Percentiles rank a stretch among this genome's conserved stretches.
Evolutionary conservation across 2,888 invertebrate species (phyloP).

Genomic region (Catotricha subobsoleta): DNA sequence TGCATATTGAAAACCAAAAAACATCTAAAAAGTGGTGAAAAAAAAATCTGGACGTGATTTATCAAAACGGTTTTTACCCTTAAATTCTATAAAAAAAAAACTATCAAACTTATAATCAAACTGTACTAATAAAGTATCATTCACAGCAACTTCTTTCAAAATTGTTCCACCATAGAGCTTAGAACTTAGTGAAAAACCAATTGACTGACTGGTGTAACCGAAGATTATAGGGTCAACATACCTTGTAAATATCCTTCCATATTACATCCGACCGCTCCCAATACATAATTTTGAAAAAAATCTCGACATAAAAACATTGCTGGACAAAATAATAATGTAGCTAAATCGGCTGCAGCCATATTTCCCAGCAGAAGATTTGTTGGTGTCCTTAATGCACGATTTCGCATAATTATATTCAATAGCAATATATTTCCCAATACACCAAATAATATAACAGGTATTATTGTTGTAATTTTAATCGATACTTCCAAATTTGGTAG

Average conservation of each 20-base stretch:
- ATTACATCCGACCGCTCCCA: slow-evolving; percentile 55
- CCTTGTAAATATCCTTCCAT: slow-evolving; percentile 61
- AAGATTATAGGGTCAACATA: no score
- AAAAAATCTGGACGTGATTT: neutral
- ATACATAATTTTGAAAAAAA: slow-evolving; percentile 58
- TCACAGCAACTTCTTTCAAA: no score
- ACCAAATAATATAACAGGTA: slow-evolving; percentile 43
- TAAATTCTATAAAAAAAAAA: slow-evolving; percentile 12
- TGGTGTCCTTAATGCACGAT: slow-evolving; percentile 44
- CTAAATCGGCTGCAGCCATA: slow-evolving; percentile 51
- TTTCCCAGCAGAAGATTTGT: slow-evolving; percentile 58
- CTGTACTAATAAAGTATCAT: no score
- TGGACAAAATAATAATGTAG: slow-evolving; percentile 48
- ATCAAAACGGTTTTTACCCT: neutral
- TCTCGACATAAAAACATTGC: slow-evolving; percentile 58
- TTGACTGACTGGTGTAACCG: no score
- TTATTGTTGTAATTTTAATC: slow-evolving; percentile 38
- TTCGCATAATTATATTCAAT: slow-evolving; percentile 40
- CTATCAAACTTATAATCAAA: neutral
- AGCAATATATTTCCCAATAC: slow-evolving; percentile 48
- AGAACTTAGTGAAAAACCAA: no score
- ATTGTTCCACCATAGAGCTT: no score
- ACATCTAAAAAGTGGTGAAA: no score
- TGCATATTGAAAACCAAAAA: no score
- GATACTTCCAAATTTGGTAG: slow-evolving; percentile 40